Conservation (phyloP, 2,113 vertebrate species). For the Onychostruthus taczanowskii region DNA sequence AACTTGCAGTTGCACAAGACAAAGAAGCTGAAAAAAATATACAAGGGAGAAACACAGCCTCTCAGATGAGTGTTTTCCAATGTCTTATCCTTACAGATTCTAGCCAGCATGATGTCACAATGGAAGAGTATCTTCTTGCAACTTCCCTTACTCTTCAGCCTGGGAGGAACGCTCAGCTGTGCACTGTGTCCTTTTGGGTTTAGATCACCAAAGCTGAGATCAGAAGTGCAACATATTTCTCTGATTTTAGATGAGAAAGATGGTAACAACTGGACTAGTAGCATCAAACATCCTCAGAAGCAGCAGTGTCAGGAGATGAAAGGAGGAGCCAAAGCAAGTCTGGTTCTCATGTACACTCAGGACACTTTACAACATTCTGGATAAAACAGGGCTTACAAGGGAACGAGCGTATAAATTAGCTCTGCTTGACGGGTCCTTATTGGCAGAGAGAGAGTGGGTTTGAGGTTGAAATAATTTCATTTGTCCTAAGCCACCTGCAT, state of each 20-base stretch:
- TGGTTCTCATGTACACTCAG: background rate
- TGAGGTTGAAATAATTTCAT: background rate
- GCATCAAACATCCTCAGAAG: background rate
- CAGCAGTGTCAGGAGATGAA: background rate
- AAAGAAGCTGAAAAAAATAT: background rate
- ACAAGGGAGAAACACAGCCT: background rate
- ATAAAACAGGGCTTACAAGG: background rate
- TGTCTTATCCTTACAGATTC: background rate
- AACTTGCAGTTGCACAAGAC: background rate
- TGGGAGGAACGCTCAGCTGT: accelerated
- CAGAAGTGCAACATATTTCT: background rate
- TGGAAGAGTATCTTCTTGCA: background rate
- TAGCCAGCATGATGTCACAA: background rate
- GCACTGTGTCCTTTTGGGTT: background rate
- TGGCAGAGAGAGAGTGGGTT: background rate
- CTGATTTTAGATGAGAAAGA: background rate
- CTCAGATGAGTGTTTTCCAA: background rate
- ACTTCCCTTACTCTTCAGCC: background rate
- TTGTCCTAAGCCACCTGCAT: background rate
- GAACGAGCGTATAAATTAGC: accelerated
- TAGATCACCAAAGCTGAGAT: background rate
- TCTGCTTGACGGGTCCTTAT: background rate
- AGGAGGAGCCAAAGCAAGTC: background rate
- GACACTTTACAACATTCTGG: too few species aligned
- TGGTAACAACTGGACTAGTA: background rate